Evolutionary conservation across 2,797 vertebrate genomes (phyloP).

Genomic region (Tokudaia tokunoshimensis): DNA sequence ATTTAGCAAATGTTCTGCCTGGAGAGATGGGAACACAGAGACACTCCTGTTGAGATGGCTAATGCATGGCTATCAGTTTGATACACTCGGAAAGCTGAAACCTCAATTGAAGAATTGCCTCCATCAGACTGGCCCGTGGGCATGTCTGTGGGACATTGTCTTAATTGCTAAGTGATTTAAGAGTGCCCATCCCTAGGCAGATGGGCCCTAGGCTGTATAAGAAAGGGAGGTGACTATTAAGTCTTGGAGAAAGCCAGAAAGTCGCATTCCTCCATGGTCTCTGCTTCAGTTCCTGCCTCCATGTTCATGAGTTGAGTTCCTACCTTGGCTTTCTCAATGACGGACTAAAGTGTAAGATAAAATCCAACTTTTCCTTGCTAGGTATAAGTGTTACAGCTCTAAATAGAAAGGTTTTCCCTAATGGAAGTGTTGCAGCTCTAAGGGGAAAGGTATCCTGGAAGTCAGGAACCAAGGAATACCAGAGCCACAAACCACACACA

Average conservation of each 20-base stretch:
- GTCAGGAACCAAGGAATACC: not conserved
- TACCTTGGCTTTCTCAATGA: not conserved
- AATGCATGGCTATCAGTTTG: too few species aligned
- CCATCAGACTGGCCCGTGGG: not conserved
- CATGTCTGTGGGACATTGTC: not conserved
- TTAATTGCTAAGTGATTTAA: not conserved
- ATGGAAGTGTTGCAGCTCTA: not conserved
- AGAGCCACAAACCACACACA: not conserved
- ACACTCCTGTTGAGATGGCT: too few species aligned
- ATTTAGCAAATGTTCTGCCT: not conserved
- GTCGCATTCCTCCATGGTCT: not conserved
- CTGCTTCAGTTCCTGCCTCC: not conserved
- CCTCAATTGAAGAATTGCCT: not conserved
- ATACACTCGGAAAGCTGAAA: not conserved
- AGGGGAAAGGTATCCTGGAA: not conserved
- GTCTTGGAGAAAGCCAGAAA: not conserved
- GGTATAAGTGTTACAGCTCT: not conserved
- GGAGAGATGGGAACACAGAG: not conserved
- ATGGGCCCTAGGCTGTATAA: not conserved
- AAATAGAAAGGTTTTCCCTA: not conserved
- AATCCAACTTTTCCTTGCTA: not conserved
- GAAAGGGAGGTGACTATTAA: not conserved
- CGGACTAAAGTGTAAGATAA: not conserved
- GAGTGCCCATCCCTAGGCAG: not conserved
- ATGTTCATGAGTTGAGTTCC: not conserved